phyloP scores from a whole-genome alignment of 2,888 invertebrate species.

The Caenorhabditis auriculariae region DNA sequence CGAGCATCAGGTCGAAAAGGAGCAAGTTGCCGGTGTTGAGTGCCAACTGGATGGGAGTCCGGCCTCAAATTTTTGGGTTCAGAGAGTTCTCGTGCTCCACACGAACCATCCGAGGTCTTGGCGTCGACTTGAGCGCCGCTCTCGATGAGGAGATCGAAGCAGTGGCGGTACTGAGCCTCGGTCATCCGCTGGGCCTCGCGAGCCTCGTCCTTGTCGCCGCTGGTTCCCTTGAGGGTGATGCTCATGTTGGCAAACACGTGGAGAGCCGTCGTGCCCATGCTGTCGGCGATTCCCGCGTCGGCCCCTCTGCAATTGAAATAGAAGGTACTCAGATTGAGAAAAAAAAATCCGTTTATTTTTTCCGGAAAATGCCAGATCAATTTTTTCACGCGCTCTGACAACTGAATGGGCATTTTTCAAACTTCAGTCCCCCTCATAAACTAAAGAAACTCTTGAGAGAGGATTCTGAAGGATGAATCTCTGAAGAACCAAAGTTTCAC shows the following conservation, averaged over 20 bases:
- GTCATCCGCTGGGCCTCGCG: slow-evolving; percentile 26
- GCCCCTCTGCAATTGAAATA: slow-evolving; percentile 34
- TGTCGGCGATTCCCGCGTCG: slow-evolving; percentile 21
- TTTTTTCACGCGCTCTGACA: not conserved
- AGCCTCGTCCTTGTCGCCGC: too few species aligned
- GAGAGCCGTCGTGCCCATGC: slow-evolving; percentile 24
- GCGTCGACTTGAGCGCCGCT: slow-evolving; percentile 27
- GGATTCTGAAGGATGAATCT: too few species aligned
- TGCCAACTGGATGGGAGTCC: slow-evolving; percentile 33
- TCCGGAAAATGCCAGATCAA: too few species aligned
- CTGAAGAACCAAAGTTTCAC: too few species aligned
- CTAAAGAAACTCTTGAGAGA: not conserved
- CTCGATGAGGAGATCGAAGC: slow-evolving; percentile 30
- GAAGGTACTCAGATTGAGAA: not conserved
- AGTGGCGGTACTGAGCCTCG: slow-evolving; percentile 23
- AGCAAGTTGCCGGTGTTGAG: slow-evolving; percentile 26
- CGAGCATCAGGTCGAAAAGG: slow-evolving; percentile 23
- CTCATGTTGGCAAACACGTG: slow-evolving; percentile 27
- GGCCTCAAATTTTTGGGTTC: slow-evolving; percentile 8
- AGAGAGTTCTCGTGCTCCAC: not conserved
- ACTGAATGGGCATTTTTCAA: too few species aligned
- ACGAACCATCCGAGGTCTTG: slow-evolving; percentile 10
- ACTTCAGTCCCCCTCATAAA: too few species aligned
- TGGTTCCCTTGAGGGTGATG: slow-evolving; percentile 8
- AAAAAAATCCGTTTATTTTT: not conserved